Evolutionary conservation across 2,113 vertebrate genomes (phyloP).

Genomic region (Hippocampus comes): DNA sequence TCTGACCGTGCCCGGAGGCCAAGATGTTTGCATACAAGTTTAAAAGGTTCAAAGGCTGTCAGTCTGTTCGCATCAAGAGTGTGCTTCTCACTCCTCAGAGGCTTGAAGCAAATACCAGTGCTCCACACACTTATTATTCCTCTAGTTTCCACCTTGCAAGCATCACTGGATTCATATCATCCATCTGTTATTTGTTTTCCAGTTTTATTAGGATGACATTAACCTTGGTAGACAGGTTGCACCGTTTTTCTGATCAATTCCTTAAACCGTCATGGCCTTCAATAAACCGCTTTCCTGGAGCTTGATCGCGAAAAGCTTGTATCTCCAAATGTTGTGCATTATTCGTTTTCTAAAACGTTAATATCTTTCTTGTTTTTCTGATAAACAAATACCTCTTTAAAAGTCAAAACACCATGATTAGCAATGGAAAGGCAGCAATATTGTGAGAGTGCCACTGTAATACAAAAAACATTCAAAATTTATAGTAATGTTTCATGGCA

Average conservation of each 20-base stretch:
- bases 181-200: background rate
- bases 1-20: constrained; percentile 18
- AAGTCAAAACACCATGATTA: background rate
- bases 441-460: background rate
- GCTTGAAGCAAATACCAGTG: background rate
- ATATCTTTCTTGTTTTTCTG: background rate
- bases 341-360: background rate
- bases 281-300: background rate
- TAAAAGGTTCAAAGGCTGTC: constrained; percentile 15
- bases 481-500: background rate
- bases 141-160: background rate
- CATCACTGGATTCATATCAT: background rate
- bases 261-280: background rate
- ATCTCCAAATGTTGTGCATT: background rate
- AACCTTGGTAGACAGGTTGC: no score
- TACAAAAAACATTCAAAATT: no score
- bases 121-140: background rate
- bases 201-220: background rate
- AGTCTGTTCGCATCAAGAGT: background rate
- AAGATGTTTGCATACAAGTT: constrained; percentile 8
- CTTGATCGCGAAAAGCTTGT: background rate
- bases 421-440: background rate
- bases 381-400: background rate
- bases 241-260: background rate
- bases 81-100: background rate